Base-by-base conservation (phyloP, 2,113 vertebrate genomes). In the Alexandromys fortis region DNA sequence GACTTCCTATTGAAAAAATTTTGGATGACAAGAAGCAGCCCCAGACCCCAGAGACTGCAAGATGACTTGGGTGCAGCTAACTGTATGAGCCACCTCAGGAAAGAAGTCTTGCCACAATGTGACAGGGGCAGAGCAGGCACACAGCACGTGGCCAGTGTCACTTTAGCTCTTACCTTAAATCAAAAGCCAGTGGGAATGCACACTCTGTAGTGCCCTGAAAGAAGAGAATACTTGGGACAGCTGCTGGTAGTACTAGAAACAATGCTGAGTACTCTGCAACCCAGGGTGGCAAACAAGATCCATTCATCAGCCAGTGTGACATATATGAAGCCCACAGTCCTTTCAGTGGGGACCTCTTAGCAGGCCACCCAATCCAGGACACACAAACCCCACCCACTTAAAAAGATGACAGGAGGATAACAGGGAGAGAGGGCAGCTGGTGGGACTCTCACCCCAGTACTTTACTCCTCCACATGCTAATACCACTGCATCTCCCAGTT, bases 131-230 rank as follows among this genome's bases (percentile, higher is more conserved):
- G 16, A 12, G 58, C 42, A 45, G 42, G 85, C 79, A 82, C 30
- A 92, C 2, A n/a, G 89, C 67, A 89, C 78, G 82, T 65, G 35
- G 82, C n/a, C 81, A 58, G 63, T 30, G 52, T 63, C 58, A 47
- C 58, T 22, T 47, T 86, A 45, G 26, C 33, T 89, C 68, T 96
- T 70, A 85, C 86, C 49, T 88, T 90, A 58, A 79, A 61, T 65
- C 33, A 95, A 65, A 90, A 90, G 58, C 86, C 45, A 63, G 52
- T 28, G 68, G 76, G 5, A 52, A 33, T 14, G 47, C 16, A 92
- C n/a, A 95, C 28, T 67, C 79, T 83, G 75, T 22, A 33, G 58
- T 72, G 63, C 42, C 30, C 0, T 0, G 1, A 26, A 70, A 38
- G 45, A 65, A 52, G 52, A 52, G 90, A 58, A 85, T 9, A 82